Evolutionary conservation across 2,888 invertebrate genomes (phyloP).

Genomic region (Mesorhabditis belari): DNA sequence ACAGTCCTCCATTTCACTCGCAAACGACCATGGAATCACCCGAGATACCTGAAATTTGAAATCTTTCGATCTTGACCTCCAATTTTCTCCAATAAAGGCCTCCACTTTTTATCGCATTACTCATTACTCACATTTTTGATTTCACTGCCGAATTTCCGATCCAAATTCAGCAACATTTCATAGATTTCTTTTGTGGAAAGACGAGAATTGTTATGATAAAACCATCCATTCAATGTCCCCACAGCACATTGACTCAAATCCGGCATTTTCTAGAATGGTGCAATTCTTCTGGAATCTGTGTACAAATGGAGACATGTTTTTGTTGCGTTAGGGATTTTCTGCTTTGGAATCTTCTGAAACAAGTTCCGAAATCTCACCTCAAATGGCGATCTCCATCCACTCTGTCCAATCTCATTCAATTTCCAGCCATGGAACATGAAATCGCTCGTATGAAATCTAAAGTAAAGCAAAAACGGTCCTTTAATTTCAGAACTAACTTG

Average conservation of each 20-base stretch:
- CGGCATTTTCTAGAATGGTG: background rate
- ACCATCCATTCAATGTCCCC: background rate
- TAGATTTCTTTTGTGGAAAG: too few relatives aligned
- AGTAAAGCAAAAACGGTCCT: too few relatives aligned
- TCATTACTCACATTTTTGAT: too few relatives aligned
- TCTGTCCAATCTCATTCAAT: background rate
- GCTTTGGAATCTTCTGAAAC: too few relatives aligned
- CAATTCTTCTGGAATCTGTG: background rate
- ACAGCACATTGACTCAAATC: background rate
- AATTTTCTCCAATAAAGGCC: too few relatives aligned
- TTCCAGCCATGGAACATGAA: constrained; percentile 3
- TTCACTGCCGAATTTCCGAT: too few relatives aligned
- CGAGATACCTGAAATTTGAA: background rate
- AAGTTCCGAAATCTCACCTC: background rate
- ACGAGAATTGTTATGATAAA: background rate
- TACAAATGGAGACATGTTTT: too few relatives aligned
- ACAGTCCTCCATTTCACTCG: background rate
- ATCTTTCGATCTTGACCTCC: background rate
- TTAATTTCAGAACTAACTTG: background rate
- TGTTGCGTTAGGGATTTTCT: too few relatives aligned
- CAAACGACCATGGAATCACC: background rate
- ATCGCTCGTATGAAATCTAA: background rate
- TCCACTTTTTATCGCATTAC: too few relatives aligned
- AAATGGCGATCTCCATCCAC: background rate
- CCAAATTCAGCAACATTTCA: too few relatives aligned